Conservation (phyloP, 2,797 vertebrate genomes). For the Gambusia yucatana region DNA sequence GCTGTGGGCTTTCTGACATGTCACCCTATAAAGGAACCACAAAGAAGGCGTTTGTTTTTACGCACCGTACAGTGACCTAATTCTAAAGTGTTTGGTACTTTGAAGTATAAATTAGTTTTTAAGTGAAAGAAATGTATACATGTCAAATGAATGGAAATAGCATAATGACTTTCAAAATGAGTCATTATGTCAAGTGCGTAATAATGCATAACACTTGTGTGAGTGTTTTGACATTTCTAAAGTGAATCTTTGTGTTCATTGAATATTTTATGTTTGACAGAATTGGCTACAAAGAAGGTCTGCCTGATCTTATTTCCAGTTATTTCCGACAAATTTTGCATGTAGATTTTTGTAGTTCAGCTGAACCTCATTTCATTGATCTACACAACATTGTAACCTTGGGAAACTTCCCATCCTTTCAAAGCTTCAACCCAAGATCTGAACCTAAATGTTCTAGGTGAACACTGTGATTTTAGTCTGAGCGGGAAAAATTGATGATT, state of each 20-base stretch:
- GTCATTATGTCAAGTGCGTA: constrained; percentile 35
- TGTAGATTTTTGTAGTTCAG: background rate
- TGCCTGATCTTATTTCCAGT: background rate
- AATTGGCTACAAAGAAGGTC: background rate
- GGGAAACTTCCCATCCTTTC: constrained; percentile 16
- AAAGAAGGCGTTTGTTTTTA: constrained; percentile 43
- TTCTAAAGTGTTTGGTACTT: constrained; percentile 35
- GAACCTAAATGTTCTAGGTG: constrained; percentile 45
- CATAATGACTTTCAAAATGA: constrained; percentile 43
- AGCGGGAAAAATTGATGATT: constrained; percentile 80
- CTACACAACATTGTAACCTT: constrained; percentile 2
- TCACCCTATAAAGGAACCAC: constrained; percentile 38
- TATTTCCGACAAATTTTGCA: background rate
- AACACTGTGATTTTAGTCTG: constrained; percentile 65
- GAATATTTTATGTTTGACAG: background rate
- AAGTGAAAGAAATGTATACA: constrained; percentile 16
- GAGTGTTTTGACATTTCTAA: constrained; percentile 36
- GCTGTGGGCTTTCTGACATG: constrained; percentile 13
- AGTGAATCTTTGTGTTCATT: constrained; percentile 9
- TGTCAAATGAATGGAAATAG: constrained; percentile 40
- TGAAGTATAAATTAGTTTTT: constrained; percentile 34
- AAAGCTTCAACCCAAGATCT: constrained; percentile 42
- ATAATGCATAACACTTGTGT: constrained; percentile 22
- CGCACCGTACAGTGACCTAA: constrained; percentile 39
- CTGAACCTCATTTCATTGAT: background rate